Evolutionary conservation across 2,888 invertebrate species (phyloP).

Genomic region (Volucella bombylans): DNA sequence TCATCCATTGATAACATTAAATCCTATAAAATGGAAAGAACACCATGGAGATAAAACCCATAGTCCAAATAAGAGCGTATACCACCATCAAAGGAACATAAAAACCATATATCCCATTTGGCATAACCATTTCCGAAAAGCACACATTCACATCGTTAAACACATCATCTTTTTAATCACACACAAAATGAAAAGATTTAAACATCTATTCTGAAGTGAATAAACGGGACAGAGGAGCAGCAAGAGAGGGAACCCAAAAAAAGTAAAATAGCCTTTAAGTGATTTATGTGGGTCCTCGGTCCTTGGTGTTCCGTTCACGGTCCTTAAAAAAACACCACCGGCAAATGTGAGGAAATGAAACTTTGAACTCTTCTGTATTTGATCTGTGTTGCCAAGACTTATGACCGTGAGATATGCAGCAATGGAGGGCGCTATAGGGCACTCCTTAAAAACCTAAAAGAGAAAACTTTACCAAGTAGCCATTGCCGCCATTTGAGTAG

Average conservation of each 20-base stretch:
- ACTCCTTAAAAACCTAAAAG: too few species aligned
- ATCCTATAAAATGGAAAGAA: slow-evolving; percentile 50
- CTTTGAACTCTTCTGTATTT: slow-evolving; percentile 40
- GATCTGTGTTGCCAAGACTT: slow-evolving; percentile 37
- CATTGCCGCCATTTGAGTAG: too few species aligned
- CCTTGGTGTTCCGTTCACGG: slow-evolving; percentile 47
- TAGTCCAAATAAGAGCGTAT: slow-evolving; percentile 22
- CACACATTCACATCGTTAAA: not conserved
- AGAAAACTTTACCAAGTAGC: too few species aligned
- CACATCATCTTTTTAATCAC: slow-evolving; percentile 62
- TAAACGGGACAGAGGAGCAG: not conserved
- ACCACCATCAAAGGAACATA: slow-evolving; percentile 43
- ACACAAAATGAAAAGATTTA: slow-evolving; percentile 24
- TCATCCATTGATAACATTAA: slow-evolving; percentile 49
- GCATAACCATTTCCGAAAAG: slow-evolving; percentile 5
- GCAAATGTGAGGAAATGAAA: slow-evolving; percentile 64
- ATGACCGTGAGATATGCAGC: slow-evolving; percentile 8
- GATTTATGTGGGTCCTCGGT: slow-evolving; percentile 67
- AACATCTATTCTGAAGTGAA: slow-evolving; percentile 3
- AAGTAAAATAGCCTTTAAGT: slow-evolving; percentile 67
- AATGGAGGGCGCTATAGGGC: slow-evolving; percentile 1
- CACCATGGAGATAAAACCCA: slow-evolving; percentile 36
- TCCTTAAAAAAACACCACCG: slow-evolving; percentile 44
- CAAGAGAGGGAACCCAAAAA: slow-evolving; percentile 28
- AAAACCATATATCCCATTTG: slow-evolving; percentile 38